Percentiles rank a stretch among this genome's conserved stretches.
phyloP scores from a whole-genome alignment of 53 echinoderm and acorn worm species.

The Holothuria leucospilota region DNA sequence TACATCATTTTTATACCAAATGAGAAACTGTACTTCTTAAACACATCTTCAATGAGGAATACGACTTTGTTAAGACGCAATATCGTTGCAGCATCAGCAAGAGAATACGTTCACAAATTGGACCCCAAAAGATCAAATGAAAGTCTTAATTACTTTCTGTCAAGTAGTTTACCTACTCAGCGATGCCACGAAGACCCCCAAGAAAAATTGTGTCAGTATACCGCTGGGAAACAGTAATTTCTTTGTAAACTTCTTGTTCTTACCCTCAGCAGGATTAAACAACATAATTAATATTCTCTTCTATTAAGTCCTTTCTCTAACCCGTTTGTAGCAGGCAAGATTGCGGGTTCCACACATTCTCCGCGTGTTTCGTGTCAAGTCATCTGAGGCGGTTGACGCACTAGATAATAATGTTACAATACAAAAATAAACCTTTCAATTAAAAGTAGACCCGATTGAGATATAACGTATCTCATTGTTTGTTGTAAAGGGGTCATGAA shows the following conservation, averaged over 20 bases:
- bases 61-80: too few species aligned
- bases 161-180: too few species aligned
- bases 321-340: background rate
- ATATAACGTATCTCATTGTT: constrained; percentile 17
- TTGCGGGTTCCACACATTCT: background rate
- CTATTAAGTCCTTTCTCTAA: background rate
- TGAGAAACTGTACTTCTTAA: too few species aligned
- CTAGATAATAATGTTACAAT: background rate
- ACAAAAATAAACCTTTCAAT: constrained; percentile 24
- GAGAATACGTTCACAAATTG: too few species aligned
- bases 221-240: too few species aligned
- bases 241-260: background rate
- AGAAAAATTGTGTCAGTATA: too few species aligned
- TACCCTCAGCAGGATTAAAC: background rate
- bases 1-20: too few species aligned
- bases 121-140: too few species aligned
- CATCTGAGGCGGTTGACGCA: constrained; percentile 17
- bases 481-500: background rate
- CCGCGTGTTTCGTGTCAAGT: constrained; percentile 14
- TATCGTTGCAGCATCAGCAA: too few species aligned
- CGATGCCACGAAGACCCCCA: too few species aligned
- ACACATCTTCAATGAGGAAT: too few species aligned
- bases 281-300: background rate
- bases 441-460: constrained; percentile 19
- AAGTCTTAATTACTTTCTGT: too few species aligned